These are phyloP conservation scores for Rhagonycha lutea DNA, from an alignment of 2,888 invertebrate genomes.

Conservation along the genomic window DNA sequence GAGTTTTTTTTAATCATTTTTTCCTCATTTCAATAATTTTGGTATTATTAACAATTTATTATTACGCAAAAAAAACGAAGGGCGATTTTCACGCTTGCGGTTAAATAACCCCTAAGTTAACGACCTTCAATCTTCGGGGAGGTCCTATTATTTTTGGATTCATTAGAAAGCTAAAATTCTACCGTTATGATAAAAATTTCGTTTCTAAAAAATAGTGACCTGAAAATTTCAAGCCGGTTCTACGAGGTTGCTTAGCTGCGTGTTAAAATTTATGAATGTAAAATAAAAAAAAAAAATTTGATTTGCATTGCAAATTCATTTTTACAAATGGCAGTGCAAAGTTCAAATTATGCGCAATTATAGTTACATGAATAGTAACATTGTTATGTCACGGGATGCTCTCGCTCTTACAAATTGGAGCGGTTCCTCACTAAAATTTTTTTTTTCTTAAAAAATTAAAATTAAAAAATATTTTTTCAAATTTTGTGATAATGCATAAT, in stretches of 20 bases:
- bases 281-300: neutral
- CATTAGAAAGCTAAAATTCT: neutral
- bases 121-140: neutral
- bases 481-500: too few species aligned
- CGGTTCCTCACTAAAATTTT: too few species aligned
- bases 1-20: neutral
- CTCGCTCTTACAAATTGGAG: neutral
- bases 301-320: neutral
- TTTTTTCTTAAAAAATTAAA: too few species aligned
- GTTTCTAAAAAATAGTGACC: neutral
- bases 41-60: too few species aligned
- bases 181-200: neutral
- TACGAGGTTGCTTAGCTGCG: neutral
- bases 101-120: neutral
- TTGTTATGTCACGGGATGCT: neutral
- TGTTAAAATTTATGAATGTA: neutral
- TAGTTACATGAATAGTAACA: neutral
- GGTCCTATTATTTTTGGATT: neutral
- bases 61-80: neutral
- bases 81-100: neutral
- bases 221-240: neutral
- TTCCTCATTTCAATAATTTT: too few species aligned
- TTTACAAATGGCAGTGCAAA: neutral
- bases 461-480: too few species aligned
- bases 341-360: neutral